Percentiles rank a stretch among this genome's conserved stretches.
Conservation (phyloP, 2,888 invertebrate genomes). For the Harpagoxenus sublaevis region DNA sequence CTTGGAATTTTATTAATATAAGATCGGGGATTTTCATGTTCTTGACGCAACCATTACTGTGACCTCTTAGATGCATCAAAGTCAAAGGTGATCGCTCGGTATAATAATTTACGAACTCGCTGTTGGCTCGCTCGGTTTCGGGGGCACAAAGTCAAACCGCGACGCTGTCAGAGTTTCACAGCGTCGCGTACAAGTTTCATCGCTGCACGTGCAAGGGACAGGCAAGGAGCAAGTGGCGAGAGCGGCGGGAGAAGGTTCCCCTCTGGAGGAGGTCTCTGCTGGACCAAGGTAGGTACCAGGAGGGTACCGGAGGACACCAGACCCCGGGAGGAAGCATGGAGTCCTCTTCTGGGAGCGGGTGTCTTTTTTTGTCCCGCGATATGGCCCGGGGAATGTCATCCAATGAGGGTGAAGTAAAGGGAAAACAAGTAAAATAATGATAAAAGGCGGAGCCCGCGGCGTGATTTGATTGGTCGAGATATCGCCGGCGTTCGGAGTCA, state of each 20-base stretch:
- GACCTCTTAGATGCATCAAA: constrained; percentile 37
- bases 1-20: background rate
- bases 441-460: constrained; percentile 86
- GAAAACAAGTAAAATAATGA: constrained; percentile 87
- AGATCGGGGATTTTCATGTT: background rate
- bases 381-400: constrained; percentile 84
- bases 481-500: constrained; percentile 85
- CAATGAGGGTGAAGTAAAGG: constrained; percentile 86
- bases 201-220: constrained; percentile 37
- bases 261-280: constrained; percentile 60
- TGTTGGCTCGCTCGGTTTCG: constrained; percentile 15
- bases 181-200: constrained; percentile 24
- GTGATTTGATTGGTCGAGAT: constrained; percentile 86
- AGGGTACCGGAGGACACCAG: constrained; percentile 72
- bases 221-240: constrained; percentile 34
- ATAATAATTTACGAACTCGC: constrained; percentile 32
- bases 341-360: constrained; percentile 71
- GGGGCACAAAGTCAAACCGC: constrained; percentile 51
- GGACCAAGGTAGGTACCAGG: constrained; percentile 74
- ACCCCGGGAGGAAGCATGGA: constrained; percentile 77
- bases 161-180: constrained; percentile 29
- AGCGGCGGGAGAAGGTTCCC: constrained; percentile 32
- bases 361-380: constrained; percentile 77
- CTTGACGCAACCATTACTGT: background rate
- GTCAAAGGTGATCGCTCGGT: constrained; percentile 33